Base-by-base conservation (phyloP, 2,888 invertebrate species). In the Leptinotarsa haldemani region DNA sequence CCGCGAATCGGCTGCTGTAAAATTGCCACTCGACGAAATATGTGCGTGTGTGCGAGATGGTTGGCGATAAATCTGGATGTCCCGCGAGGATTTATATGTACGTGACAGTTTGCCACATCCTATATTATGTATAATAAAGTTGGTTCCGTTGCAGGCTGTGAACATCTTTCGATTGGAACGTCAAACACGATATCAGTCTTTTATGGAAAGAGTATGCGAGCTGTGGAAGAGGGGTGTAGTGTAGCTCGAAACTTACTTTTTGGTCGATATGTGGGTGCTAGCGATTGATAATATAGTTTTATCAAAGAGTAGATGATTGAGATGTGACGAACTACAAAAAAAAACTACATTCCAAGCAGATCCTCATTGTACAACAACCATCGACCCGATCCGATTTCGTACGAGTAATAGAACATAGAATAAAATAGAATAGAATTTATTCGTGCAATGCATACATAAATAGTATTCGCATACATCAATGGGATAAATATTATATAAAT, bases 111-210 rank as follows among this genome's bases (percentile, higher is more conserved):
- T 68, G 68, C 56, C 68, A 58, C 68, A 48, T 52, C 48, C 53
- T 16, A 16, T 67, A 67, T 67, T 67, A 67, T 67, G 53, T 67
- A 67, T 67, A 67, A 67, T 67, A 67, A 67, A 67, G 52, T 53
- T 40, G 30, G 53, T 40, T 18, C 18, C 18, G 52, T 61, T 61
- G 30, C 40, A 40, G 12, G 61, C 40, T 61, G 61, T 2, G 61
- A 61, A 61, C 61, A 61, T 61, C 61, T 61, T 40, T 9, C n/a
- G 61, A 61, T 61, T 61, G 61, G 61, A 61, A 61, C 40, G 61
- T 61, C 61, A 61, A 61, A 61, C 61, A 61, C 40, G 61, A 40
- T 61, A 61, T 61, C n/a, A 61, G 30, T 61, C 61, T 61, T 61
- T 61, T 2, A 61, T 61, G 2, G 61, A 15, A 25, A n/a, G 40